Base-by-base conservation (phyloP, 2,113 vertebrate genomes). In the Antidorcas marsupialis region DNA sequence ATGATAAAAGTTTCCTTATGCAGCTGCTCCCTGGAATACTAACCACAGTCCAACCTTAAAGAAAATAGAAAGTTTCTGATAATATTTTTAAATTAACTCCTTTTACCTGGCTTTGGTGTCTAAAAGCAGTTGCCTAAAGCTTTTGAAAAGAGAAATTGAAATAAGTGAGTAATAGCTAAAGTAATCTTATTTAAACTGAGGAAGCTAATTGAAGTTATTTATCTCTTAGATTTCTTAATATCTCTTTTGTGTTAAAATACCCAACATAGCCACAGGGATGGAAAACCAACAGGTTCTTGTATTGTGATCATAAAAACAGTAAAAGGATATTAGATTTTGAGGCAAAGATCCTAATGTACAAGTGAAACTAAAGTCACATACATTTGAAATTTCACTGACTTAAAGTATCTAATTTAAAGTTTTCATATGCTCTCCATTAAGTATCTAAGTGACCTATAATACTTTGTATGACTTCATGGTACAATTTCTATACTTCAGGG, bases 121-220 rank as follows among this genome's bases (percentile, higher is more conserved):
- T 94, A n/a, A 53, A 91, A 96, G 93, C 16, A 74, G 13, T 71
- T 96, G 8, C 62, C 25, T 57, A 43, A 92, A 88, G 79, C 13
- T 94, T 79, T 92, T 85, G 76, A 82, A 81, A 95, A 67, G 55
- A 50, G 25, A 76, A 95, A 96, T 87, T 67, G 86, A 97, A 93
- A 91, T 94, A 97, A 98, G 98, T 92, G 83, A 96, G 59, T 97
- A 71, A 79, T 71, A 64, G 81, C 95, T 95, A 87, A 98, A 98
- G 89, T 94, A 97, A 97, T 74, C 71, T 85, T 97, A 83, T 62
- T 98, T 96, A 98, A 98, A 91, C 36, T 89, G 89, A 89, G 82
- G 89, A 95, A 89, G 19, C 39, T 97, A 97, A 98, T 89, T 97
- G 96, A 98, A 98, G 60, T 33, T 76, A 94, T 98, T 98, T 98